Evolutionary conservation across 2,888 invertebrate genomes (phyloP), one percentile per base, ranked within the genome.

Genomic region (Parasteatoda lunata): DNA sequence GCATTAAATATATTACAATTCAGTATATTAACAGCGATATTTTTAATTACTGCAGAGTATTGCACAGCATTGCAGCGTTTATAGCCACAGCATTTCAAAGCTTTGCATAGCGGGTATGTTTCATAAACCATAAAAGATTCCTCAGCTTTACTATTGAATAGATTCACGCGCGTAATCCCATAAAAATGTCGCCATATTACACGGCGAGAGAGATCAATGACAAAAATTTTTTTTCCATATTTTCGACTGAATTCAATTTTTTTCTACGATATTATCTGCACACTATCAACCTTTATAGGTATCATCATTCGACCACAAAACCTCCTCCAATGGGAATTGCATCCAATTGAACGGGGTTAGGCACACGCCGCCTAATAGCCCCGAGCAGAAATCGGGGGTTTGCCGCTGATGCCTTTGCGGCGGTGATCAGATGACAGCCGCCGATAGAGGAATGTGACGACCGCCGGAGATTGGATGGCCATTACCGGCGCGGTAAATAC

Each of bases 401-500:
- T 47, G 54, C 30, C 54, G 11, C 54, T 13, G 54, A 65, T 52
- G 59, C 66, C 64, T 73, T 52, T 79, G 79, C 69, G 15, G 65
- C 15, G 47, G 30, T 49, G 65, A 71, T 71, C 77, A 51, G 71
- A 66, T 77, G 85, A 75, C 85, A 80, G n/a, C 80, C 85, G 85
- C 80, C 77, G 68, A 54, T 51, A 69, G 54, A 51, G 15, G 51
- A 72, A 71, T 65, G 54, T 13, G 47, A 54, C 54, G 49, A 70
- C 71, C 80, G 80, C 71, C 45, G 47, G 66, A 80, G 71, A 71
- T 81, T 79, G 79, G 64, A 75, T 59, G 64, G 79, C 79, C 65
- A 84, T 85, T 85, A 85, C 80, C 80, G 85, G 80, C 54, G 77
- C 70, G 66, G 30, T 30, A 30, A 77, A 77, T 72, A 76, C 59